Conservation (phyloP, 2,888 invertebrate genomes). For the Escarpia spicata region DNA sequence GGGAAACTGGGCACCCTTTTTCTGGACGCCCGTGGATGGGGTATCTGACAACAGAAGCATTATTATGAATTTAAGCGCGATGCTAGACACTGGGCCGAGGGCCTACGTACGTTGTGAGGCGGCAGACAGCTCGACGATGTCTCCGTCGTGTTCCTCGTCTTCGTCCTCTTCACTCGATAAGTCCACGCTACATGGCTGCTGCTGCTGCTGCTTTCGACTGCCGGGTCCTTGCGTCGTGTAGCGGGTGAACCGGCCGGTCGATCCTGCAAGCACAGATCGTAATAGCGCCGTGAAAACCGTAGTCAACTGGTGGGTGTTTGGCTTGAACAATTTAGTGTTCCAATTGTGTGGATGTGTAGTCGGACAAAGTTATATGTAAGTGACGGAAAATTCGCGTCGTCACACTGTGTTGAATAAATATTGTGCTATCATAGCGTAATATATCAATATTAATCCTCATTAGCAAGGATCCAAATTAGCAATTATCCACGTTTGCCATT, state of each 20-base stretch:
- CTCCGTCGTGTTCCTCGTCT: conserved; percentile 34
- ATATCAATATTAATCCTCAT: too few species aligned
- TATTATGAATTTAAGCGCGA: too few species aligned
- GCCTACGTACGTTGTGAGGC: not conserved
- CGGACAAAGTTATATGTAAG: not conserved
- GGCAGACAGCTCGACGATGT: conserved; percentile 56
- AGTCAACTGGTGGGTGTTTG: not conserved
- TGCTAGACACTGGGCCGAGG: too few species aligned
- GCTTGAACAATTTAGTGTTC: not conserved
- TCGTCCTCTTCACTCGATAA: conserved; percentile 46
- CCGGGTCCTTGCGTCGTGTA: not conserved
- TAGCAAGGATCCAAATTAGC: too few species aligned
- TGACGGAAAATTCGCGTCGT: not conserved
- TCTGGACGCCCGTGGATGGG: too few species aligned
- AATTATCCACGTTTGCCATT: too few species aligned
- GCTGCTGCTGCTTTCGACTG: conserved; percentile 27
- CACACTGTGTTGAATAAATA: not conserved
- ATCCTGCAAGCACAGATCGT: not conserved
- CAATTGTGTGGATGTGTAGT: not conserved
- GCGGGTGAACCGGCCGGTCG: not conserved
- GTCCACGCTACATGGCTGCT: conserved; percentile 38
- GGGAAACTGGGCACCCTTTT: too few species aligned
- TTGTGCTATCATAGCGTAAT: not conserved
- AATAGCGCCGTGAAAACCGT: not conserved
- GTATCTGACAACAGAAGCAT: too few species aligned